Conservation (phyloP, 92 coral and sea anemone genomes). For the Porites divaricata region DNA sequence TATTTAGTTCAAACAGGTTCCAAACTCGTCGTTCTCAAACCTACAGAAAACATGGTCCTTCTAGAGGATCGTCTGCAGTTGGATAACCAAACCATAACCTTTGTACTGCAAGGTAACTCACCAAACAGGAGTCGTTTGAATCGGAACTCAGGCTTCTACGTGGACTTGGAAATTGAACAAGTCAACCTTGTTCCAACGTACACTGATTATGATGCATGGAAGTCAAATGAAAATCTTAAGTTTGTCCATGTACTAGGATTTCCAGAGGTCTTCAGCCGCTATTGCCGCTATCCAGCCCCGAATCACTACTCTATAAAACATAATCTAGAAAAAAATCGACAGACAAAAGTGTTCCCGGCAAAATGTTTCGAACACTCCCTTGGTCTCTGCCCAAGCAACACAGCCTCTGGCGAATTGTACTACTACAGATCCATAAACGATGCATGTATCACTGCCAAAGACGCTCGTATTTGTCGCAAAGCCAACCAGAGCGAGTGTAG, state of each 20-base stretch:
- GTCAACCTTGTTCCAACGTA: slow-evolving; percentile 66
- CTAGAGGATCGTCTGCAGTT: slow-evolving; percentile 63
- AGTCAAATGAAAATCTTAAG: slow-evolving; percentile 56
- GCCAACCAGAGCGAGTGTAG: slow-evolving; percentile 33
- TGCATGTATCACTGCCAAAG: slow-evolving; percentile 60
- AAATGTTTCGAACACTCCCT: slow-evolving; percentile 43
- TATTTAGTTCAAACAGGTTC: slow-evolving; percentile 51
- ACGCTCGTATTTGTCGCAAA: slow-evolving; percentile 45
- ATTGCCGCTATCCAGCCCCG: slow-evolving; percentile 79
- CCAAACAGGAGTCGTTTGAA: slow-evolving; percentile 44
- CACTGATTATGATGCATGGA: slow-evolving; percentile 62
- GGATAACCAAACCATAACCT: slow-evolving; percentile 51
- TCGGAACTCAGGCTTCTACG: slow-evolving; percentile 67
- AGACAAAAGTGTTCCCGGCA: slow-evolving; percentile 60
- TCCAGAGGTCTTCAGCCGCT: slow-evolving; percentile 35
- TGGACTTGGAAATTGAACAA: slow-evolving; percentile 61
- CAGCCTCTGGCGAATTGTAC: slow-evolving; percentile 66
- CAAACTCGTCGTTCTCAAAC: slow-evolving; percentile 42
- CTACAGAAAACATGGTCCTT: slow-evolving; percentile 51
- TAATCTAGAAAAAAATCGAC: slow-evolving; percentile 52
- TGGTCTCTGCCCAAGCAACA: slow-evolving; percentile 59
- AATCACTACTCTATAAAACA: slow-evolving; percentile 63
- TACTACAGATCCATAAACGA: slow-evolving; percentile 71
- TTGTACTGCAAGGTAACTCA: slow-evolving; percentile 27
- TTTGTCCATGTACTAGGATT: slow-evolving; percentile 54